Evolutionary conservation across 1,140 invertebrate genomes (phyloP), one percentile per base, ranked within the genome.

Genomic region (Aphaenogaster floridana): DNA sequence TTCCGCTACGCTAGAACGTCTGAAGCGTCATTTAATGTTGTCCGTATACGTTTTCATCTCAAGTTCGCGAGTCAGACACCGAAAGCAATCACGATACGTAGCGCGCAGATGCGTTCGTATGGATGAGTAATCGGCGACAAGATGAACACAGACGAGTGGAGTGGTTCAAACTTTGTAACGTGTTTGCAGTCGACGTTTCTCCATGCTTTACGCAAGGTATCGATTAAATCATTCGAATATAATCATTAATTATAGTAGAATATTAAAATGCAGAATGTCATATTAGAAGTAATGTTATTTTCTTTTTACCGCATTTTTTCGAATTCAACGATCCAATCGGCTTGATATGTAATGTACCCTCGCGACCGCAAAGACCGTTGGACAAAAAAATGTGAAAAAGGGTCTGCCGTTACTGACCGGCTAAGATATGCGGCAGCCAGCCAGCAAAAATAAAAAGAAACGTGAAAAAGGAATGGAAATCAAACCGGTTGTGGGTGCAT

Each of bases 341-440:
- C 63, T 76, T 64, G 76, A 80, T 86, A 81, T 86, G 54, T 54
- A 69, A 86, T 1, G 66, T 57, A 72, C 21, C 68, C 74, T 80
- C 68, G 76, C 59, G 88, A 84, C 80, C 74, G 76, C 80, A 90
- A 45, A 42, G 21, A 63, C 59, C 68, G 63, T 11, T 39, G 50
- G 59, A 80, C 61, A 79, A 88, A 86, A 28, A 86, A 90, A 88
- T 78, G 78, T 76, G 78, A 85, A 85, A 85, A 86, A 48, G 78
- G 36, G 39, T 9, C 48, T 8, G 39, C 45, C 64, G 78, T 77
- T 59, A 54, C 50, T 39, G 68, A 39, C 36, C 9, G 6, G 79
- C 68, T 90, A 91, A 91, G 89, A 91, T 61, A 74, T 50, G 87
- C 89, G 90, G 86, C 89, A 71, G 45, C 11, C 64, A 50, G 89